Evolutionary conservation across 2,113 vertebrate species (phyloP).

Genomic region (Plectropomus leopardus): DNA sequence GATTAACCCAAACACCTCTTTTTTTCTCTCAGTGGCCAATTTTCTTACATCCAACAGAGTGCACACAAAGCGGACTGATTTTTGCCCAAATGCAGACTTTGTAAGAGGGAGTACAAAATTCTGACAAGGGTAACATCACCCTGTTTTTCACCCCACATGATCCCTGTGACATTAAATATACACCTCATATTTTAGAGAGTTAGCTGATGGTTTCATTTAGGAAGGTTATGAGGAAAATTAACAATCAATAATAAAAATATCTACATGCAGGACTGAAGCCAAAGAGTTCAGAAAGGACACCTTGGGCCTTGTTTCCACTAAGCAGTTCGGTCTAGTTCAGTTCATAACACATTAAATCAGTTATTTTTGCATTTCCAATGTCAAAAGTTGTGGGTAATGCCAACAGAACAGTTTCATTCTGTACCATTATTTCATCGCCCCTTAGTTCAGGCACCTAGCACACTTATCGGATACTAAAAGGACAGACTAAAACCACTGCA

Average conservation of each 20-base stretch:
- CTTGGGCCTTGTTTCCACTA: too few species aligned
- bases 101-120: not conserved
- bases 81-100: conserved; percentile 8
- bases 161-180: not conserved
- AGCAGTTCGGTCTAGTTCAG: too few species aligned
- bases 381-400: too few species aligned
- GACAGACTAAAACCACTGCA: too few species aligned
- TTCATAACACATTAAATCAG: too few species aligned
- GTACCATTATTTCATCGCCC: too few species aligned
- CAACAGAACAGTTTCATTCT: too few species aligned
- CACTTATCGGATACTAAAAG: too few species aligned
- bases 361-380: too few species aligned
- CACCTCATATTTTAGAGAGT: not conserved
- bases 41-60: conserved; percentile 46
- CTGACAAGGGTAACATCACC: not conserved
- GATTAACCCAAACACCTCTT: conserved; percentile 66
- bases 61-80: conserved; percentile 18
- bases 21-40: conserved; percentile 45
- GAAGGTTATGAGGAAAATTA: not conserved
- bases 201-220: not conserved
- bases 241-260: not conserved
- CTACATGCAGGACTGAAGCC: not conserved
- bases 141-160: not conserved
- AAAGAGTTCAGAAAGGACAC: too few species aligned
- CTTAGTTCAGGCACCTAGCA: too few species aligned